Conservation (phyloP, 2,797 vertebrate genomes). For the Spheniscus humboldti region DNA sequence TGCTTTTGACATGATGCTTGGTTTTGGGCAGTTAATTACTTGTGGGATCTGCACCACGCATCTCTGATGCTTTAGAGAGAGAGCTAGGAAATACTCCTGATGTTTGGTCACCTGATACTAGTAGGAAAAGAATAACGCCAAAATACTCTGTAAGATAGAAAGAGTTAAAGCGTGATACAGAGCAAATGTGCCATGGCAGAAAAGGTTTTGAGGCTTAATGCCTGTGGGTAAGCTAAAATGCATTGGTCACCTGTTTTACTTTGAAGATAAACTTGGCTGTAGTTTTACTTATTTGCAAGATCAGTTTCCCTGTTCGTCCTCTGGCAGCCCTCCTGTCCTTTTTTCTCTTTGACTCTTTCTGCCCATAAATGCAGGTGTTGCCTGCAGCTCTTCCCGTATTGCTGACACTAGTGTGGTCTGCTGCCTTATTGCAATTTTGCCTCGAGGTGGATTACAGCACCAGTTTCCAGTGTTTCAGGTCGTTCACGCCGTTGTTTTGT, state of each 20-base stretch:
- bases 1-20: not conserved
- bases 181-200: not conserved
- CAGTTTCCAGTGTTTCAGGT: not conserved
- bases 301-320: not conserved
- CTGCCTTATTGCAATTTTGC: not conserved
- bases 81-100: not conserved
- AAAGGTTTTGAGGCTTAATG: not conserved
- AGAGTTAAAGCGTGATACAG: not conserved
- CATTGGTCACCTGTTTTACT: not conserved
- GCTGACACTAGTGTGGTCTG: not conserved
- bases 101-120: not conserved
- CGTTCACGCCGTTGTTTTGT: rapidly evolving
- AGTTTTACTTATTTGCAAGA: not conserved
- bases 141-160: not conserved
- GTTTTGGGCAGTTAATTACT: not conserved
- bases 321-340: not conserved
- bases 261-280: not conserved
- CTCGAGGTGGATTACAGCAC: not conserved
- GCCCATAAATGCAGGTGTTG: not conserved
- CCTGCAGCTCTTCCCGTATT: not conserved
- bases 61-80: not conserved
- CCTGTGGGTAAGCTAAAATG: not conserved
- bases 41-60: rapidly evolving
- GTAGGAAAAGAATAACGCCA: not conserved
- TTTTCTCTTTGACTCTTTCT: not conserved